These are phyloP conservation scores for Archips crataeganus DNA, from an alignment of 2,888 invertebrate genomes.

Conservation along the genomic window DNA sequence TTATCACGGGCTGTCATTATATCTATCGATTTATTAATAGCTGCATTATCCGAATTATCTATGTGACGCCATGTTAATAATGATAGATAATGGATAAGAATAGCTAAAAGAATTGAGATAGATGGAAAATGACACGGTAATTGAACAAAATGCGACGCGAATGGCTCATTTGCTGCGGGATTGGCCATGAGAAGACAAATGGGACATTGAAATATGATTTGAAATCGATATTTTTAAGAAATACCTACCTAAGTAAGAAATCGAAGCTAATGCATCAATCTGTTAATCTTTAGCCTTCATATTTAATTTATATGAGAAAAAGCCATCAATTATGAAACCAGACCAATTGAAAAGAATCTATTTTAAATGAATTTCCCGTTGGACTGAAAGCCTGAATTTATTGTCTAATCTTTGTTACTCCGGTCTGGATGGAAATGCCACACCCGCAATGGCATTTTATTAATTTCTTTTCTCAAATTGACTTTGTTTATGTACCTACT, in stretches of 20 bases:
- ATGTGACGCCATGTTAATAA: not conserved
- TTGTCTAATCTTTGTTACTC: not conserved
- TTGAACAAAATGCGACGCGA: not conserved
- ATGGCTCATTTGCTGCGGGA: too few species aligned
- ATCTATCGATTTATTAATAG: slow-evolving; percentile 29
- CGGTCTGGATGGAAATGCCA: not conserved
- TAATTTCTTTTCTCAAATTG: not conserved
- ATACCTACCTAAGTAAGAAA: too few species aligned
- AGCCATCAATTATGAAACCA: not conserved
- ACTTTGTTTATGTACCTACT: too few species aligned
- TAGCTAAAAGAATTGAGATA: not conserved
- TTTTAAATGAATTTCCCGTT: not conserved
- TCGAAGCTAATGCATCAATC: too few species aligned
- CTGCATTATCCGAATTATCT: slow-evolving; percentile 13
- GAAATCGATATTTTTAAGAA: too few species aligned
- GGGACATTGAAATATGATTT: too few species aligned
- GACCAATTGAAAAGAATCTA: not conserved
- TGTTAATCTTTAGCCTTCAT: too few species aligned
- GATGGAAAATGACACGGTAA: not conserved
- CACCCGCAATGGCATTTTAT: not conserved
- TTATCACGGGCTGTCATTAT: slow-evolving; percentile 8
- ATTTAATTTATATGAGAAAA: not conserved
- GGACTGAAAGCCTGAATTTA: not conserved
- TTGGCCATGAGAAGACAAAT: too few species aligned
- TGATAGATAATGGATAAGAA: not conserved